Conservation (phyloP, 2,113 vertebrate genomes). For the Crypturellus undulatus region DNA sequence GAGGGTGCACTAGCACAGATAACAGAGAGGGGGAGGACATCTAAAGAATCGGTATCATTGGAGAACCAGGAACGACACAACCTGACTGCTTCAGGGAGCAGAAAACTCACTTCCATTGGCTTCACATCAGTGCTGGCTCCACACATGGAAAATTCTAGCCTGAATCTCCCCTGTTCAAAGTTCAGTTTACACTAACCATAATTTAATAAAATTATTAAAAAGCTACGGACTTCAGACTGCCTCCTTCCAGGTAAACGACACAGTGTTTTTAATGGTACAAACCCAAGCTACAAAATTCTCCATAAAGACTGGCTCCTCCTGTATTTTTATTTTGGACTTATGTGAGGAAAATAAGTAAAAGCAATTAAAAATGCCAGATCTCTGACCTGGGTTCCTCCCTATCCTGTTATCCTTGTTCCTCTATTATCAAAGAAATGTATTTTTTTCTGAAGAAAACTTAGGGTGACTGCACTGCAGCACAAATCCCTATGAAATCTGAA, state of each 20-base stretch:
- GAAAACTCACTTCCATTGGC: neutral
- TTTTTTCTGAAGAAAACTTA: neutral
- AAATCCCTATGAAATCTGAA: neutral
- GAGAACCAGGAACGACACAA: neutral
- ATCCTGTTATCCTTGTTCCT: neutral
- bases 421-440: neutral
- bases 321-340: neutral
- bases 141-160: neutral
- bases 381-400: neutral
- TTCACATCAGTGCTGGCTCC: neutral
- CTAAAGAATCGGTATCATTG: rapidly evolving
- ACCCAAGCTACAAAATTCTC: neutral
- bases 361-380: neutral
- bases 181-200: neutral
- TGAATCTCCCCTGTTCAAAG: neutral
- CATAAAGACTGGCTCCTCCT: neutral
- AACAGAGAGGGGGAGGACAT: neutral
- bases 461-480: neutral
- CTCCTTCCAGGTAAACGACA: neutral
- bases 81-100: neutral
- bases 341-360: neutral
- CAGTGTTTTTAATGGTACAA: neutral
- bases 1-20: neutral
- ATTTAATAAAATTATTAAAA: neutral
- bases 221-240: neutral